A percentile compares a stretch with the other conserved stretches of the same genome.
phyloP scores from a whole-genome alignment of 2,113 vertebrate species.

The Anarhynchus alexandrinus region DNA sequence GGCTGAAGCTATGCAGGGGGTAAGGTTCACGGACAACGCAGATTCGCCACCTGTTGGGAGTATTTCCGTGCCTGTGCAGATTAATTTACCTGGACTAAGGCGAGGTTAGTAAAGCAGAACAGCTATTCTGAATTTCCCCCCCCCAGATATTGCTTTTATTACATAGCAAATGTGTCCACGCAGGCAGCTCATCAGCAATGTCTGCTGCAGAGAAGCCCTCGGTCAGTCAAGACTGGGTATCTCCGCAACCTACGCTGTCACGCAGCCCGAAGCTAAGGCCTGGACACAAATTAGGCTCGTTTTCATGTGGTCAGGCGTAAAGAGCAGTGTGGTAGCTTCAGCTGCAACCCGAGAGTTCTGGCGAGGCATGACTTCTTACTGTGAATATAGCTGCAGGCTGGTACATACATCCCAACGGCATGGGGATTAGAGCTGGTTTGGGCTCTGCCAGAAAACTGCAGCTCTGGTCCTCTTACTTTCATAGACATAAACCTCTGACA shows the following conservation, averaged over 20 bases:
- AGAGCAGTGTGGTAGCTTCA: neutral
- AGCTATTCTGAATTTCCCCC: neutral
- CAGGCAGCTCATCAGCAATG: neutral
- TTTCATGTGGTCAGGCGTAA: neutral
- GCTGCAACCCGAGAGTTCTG: neutral
- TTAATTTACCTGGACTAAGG: neutral
- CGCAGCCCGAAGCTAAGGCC: neutral
- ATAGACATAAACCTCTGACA: neutral
- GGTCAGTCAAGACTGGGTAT: neutral
- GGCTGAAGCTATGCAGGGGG: neutral
- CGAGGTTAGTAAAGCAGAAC: neutral
- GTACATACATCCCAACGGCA: accelerated
- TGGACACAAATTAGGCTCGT: neutral
- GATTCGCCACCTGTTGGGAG: neutral
- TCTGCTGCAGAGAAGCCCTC: neutral
- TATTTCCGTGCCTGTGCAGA: neutral
- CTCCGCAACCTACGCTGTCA: neutral
- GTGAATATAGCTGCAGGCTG: neutral
- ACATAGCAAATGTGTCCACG: neutral
- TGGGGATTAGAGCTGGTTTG: neutral
- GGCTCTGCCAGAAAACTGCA: neutral
- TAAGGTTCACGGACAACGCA: neutral
- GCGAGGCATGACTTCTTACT: neutral
- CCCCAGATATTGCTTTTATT: neutral
- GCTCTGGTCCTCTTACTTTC: neutral